Percentiles rank a stretch among this genome's conserved stretches.
Evolutionary conservation across 2,797 vertebrate genomes (phyloP).

Genomic region (Lagodon rhomboides): DNA sequence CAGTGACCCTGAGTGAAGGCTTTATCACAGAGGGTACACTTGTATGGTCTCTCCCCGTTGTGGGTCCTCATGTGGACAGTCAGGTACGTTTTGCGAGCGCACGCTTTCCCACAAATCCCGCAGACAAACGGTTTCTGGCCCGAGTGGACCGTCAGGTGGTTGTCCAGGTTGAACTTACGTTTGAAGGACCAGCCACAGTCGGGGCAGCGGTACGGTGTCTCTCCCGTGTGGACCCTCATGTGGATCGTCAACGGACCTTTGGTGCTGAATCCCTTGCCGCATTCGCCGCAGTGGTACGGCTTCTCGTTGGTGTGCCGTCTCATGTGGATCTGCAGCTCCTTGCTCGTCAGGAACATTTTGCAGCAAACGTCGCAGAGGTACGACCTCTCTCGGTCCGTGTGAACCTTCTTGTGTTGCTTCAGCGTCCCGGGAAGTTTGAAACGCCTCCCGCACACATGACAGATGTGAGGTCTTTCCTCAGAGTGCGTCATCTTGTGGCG

Average conservation of each 20-base stretch:
- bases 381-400: constrained; percentile 51
- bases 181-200: constrained; percentile 72
- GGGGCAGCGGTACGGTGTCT: constrained; percentile 67
- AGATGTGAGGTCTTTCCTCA: constrained; percentile 59
- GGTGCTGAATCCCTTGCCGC: constrained; percentile 60
- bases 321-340: constrained; percentile 72
- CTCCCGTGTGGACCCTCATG: constrained; percentile 71
- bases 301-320: constrained; percentile 61
- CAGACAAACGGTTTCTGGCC: constrained; percentile 64
- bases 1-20: constrained; percentile 75
- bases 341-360: constrained; percentile 71
- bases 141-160: constrained; percentile 63
- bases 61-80: constrained; percentile 76
- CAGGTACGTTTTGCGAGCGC: constrained; percentile 60
- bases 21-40: constrained; percentile 63
- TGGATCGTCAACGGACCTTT: constrained; percentile 47
- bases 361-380: constrained; percentile 77
- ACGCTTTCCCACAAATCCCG: constrained; percentile 69
- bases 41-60: constrained; percentile 74
- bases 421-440: constrained; percentile 67
- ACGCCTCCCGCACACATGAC: constrained; percentile 52
- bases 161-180: constrained; percentile 62
- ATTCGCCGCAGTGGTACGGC: constrained; percentile 59
- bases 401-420: constrained; percentile 71
- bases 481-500: constrained; percentile 73